Conservation (phyloP, 2,113 vertebrate genomes). For the Amblyopsis rosae region DNA sequence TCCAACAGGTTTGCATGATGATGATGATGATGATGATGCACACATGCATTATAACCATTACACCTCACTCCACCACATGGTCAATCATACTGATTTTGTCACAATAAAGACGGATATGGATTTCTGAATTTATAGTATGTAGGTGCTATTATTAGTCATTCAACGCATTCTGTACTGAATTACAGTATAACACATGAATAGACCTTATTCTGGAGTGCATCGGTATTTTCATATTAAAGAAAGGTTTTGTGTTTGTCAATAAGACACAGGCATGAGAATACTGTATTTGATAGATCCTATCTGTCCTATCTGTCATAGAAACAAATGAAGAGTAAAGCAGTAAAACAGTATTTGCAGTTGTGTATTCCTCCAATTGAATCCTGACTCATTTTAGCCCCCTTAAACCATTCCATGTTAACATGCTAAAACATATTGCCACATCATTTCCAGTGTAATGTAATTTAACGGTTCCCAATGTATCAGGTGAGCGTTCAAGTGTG, state of each 20-base stretch:
- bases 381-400: too few relatives aligned
- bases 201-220: too few relatives aligned
- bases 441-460: slow-evolving; percentile 17
- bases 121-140: not conserved
- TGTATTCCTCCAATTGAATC: too few relatives aligned
- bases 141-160: not conserved
- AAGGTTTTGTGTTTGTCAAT: too few relatives aligned
- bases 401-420: too few relatives aligned
- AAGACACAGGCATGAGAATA: too few relatives aligned
- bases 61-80: not conserved
- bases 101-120: not conserved
- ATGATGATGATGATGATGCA: not conserved
- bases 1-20: not conserved
- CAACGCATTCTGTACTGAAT: not conserved
- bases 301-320: not conserved
- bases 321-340: not conserved
- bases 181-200: not conserved
- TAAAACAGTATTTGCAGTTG: slow-evolving; percentile 12
- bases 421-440: too few relatives aligned
- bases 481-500: slow-evolving; percentile 49
- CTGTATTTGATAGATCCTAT: too few relatives aligned
- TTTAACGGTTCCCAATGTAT: slow-evolving; percentile 36
- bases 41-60: not conserved
- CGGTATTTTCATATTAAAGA: too few relatives aligned
- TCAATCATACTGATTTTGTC: not conserved